phyloP scores from a whole-genome alignment of 2,797 vertebrate genomes.

The Lophius americanus region DNA sequence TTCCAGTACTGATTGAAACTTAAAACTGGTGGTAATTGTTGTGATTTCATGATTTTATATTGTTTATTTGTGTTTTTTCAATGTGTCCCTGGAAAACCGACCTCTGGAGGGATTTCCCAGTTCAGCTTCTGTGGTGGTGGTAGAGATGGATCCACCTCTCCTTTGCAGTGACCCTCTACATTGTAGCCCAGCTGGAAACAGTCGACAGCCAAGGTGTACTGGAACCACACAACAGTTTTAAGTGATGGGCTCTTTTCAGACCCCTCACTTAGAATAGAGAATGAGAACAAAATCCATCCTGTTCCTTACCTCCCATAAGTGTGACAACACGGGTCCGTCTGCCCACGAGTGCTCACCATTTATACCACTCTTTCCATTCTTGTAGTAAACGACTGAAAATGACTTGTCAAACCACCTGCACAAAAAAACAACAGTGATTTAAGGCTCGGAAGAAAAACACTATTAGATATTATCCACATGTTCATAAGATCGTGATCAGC shows the following conservation, averaged over 20 bases:
- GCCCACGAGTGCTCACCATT: slow-evolving; percentile 92
- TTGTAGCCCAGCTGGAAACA: slow-evolving; percentile 90
- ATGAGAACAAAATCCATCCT: no score
- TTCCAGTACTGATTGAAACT: no score
- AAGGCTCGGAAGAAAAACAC: neutral
- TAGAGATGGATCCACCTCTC: slow-evolving; percentile 78
- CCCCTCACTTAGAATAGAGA: no score
- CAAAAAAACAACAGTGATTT: neutral
- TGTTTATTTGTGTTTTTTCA: neutral
- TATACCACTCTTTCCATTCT: slow-evolving; percentile 89
- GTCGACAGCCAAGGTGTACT: slow-evolving; percentile 89
- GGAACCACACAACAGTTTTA: slow-evolving; percentile 24
- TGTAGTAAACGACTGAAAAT: slow-evolving; percentile 86
- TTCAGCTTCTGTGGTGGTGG: slow-evolving; percentile 84
- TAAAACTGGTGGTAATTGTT: neutral
- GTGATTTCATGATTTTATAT: neutral
- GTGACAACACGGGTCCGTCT: slow-evolving; percentile 87
- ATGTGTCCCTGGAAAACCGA: slow-evolving; percentile 43
- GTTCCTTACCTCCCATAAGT: slow-evolving; percentile 87
- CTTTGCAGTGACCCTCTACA: slow-evolving; percentile 90
- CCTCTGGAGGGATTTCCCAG: slow-evolving; percentile 89
- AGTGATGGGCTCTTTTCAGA: neutral
- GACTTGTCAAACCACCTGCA: slow-evolving; percentile 88
- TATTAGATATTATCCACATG: neutral
- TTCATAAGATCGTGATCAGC: neutral